A percentile compares a stretch with the other conserved stretches of the same genome.
Conservation (phyloP, 1,140 invertebrate genomes). For the Cecropterus lyciades region DNA sequence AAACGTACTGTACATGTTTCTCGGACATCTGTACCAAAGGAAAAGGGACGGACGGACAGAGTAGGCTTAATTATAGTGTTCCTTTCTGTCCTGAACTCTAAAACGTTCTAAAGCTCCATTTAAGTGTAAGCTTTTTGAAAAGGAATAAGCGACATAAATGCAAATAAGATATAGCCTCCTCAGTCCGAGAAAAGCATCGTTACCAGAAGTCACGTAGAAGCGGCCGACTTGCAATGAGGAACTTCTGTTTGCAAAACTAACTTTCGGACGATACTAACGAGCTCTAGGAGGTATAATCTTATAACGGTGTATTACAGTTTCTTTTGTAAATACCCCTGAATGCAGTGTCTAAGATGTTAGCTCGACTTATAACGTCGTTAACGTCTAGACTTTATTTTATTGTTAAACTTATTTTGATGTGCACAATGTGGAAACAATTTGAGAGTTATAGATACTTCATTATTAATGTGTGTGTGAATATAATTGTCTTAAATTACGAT, state of each 20-base stretch:
- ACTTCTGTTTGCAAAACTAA: conserved; percentile 6
- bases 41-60: too few relatives aligned
- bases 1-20: too few relatives aligned
- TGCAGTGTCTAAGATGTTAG: too few relatives aligned
- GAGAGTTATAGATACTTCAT: too few relatives aligned
- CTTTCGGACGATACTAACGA: not conserved
- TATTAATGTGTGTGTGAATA: too few relatives aligned
- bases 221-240: conserved; percentile 21
- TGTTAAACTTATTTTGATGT: conserved; percentile 14
- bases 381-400: conserved; percentile 16
- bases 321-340: not conserved
- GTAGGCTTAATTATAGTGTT: too few relatives aligned
- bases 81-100: too few relatives aligned
- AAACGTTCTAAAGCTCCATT: too few relatives aligned
- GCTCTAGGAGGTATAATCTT: not conserved
- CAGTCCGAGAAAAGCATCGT: conserved; percentile 29
- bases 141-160: conserved; percentile 2
- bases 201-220: conserved; percentile 37
- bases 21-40: too few relatives aligned
- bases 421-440: not conserved
- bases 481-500: too few relatives aligned
- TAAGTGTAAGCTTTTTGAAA: too few relatives aligned
- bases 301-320: conserved; percentile 2
- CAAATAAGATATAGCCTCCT: conserved; percentile 12
- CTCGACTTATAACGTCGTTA: not conserved